Evolutionary conservation across 2,888 invertebrate species (phyloP).

Genomic region (Agonopterix heracliana): DNA sequence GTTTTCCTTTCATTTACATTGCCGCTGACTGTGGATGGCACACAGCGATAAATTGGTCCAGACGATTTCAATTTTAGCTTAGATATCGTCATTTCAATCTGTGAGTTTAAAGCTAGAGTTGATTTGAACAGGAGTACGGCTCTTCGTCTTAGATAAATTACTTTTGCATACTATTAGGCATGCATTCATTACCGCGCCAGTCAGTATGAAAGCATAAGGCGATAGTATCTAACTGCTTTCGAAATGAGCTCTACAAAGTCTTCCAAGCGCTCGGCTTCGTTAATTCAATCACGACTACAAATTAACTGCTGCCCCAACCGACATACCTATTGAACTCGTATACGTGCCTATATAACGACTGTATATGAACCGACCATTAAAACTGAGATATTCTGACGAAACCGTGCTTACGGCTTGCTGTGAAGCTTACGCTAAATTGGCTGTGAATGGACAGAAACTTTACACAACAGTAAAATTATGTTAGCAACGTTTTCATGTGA

Average conservation of each 20-base stretch:
- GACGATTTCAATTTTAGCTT: slow-evolving; percentile 20
- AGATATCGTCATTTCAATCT: slow-evolving; percentile 1
- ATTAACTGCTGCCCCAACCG: slow-evolving; percentile 40
- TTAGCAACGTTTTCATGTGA: not conserved
- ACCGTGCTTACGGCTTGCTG: slow-evolving; percentile 3
- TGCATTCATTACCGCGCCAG: slow-evolving; percentile 26
- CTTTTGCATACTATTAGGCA: slow-evolving; percentile 7
- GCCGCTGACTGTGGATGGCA: slow-evolving; percentile 16
- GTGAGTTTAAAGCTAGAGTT: slow-evolving; percentile 1
- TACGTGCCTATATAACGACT: slow-evolving; percentile 12
- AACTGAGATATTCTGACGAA: slow-evolving; percentile 14
- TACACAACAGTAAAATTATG: not conserved
- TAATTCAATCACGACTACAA: slow-evolving; percentile 63
- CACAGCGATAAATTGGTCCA: slow-evolving; percentile 3
- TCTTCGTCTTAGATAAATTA: not conserved
- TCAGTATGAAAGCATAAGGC: slow-evolving; percentile 30
- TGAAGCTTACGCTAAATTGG: slow-evolving; percentile 19
- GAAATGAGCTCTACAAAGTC: slow-evolving; percentile 37
- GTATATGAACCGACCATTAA: not conserved
- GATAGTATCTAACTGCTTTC: slow-evolving; percentile 46
- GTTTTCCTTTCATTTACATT: slow-evolving; percentile 39
- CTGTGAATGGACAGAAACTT: slow-evolving; percentile 16
- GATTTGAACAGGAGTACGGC: not conserved
- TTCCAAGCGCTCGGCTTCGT: slow-evolving; percentile 35
- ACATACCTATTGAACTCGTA: slow-evolving; percentile 31